Percentiles rank a stretch among this genome's conserved stretches.
Evolutionary conservation across 2,797 vertebrate species (phyloP).

Genomic region (Artibeus jamaicensis): DNA sequence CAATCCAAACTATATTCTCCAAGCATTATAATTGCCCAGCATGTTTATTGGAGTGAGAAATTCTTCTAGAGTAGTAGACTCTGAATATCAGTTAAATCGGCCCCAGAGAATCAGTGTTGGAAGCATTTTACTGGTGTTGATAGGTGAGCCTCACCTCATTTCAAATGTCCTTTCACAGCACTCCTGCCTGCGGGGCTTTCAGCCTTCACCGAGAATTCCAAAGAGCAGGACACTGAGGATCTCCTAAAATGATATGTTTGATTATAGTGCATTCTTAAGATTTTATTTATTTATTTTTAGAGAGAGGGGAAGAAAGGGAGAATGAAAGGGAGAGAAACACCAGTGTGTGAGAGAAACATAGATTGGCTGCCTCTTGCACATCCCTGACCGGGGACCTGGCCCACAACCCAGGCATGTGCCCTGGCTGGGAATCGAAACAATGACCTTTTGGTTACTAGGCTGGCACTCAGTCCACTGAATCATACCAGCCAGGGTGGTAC

Average conservation of each 20-base stretch:
- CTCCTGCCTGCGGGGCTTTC: not conserved
- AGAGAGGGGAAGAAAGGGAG: too few species aligned
- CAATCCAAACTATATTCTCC: not conserved
- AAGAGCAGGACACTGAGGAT: not conserved
- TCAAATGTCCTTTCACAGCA: not conserved
- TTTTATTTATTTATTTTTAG: too few species aligned
- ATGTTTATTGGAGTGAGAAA: not conserved
- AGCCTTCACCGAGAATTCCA: not conserved
- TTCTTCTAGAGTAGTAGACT: not conserved
- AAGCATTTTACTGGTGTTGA: not conserved
- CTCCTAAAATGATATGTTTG: not conserved
- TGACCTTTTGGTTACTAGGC: too few species aligned
- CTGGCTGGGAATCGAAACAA: too few species aligned
- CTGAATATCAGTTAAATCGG: not conserved
- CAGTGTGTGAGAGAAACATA: too few species aligned
- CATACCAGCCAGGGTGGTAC: not conserved
- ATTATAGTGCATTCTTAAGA: not conserved
- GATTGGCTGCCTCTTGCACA: too few species aligned
- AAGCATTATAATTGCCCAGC: not conserved
- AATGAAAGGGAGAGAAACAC: too few species aligned
- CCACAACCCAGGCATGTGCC: too few species aligned
- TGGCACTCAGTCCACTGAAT: too few species aligned
- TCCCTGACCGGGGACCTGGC: too few species aligned
- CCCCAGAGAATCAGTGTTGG: not conserved
- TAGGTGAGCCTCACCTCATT: not conserved